These are phyloP conservation scores for Tupiocoris notatus DNA, from an alignment of 2,888 invertebrate species.

Conservation along the genomic window DNA sequence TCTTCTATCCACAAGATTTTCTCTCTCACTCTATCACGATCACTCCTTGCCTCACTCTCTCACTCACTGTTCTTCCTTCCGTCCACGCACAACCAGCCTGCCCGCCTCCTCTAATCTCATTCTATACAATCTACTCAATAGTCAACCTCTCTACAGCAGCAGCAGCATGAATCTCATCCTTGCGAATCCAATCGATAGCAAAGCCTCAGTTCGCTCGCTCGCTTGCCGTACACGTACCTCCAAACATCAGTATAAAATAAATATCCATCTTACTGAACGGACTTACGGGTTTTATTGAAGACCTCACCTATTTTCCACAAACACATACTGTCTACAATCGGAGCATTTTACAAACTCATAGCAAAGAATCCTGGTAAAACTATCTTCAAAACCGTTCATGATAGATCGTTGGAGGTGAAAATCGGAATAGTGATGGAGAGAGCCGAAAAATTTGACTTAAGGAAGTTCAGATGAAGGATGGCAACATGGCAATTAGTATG, in stretches of 20 bases:
- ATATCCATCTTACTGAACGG: no score
- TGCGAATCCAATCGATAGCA: not conserved
- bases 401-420: no score
- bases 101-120: constrained; percentile 45
- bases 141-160: constrained; percentile 22
- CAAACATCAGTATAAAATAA: no score
- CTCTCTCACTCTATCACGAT: constrained; percentile 2
- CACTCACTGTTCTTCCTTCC: not conserved
- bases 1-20: not conserved
- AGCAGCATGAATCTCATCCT: not conserved
- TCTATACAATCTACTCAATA: constrained; percentile 46
- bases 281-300: not conserved
- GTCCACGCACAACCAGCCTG: constrained; percentile 13
- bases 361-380: no score
- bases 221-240: no score
- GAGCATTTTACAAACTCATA: no score
- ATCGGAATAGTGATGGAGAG: no score
- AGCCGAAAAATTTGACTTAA: no score
- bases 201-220: not conserved
- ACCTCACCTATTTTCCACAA: not conserved
- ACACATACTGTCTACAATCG: not conserved
- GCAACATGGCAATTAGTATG: no score
- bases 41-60: not conserved
- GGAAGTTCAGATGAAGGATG: no score
- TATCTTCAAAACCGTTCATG: no score